Evolutionary conservation across 1,140 invertebrate species (phyloP), one percentile per base, ranked within the genome.

Genomic region (Vollenhovia emeryi): DNA sequence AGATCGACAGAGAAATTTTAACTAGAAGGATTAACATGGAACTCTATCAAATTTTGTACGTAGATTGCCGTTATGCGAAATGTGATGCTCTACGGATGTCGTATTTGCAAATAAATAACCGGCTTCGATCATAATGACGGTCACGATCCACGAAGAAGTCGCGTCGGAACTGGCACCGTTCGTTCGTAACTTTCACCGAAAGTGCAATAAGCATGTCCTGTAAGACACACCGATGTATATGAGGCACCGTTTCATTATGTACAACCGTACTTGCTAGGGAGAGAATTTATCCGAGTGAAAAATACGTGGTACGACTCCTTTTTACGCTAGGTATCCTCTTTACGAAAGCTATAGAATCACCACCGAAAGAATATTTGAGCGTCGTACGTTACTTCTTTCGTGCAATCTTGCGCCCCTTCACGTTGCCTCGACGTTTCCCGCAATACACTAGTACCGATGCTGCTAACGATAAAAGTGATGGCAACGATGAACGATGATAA

Each of bases 251-350:
- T 68, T 76, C 43, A 50, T 79, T 79, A 79, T 79, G 33, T 79
- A 79, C 76, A 76, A 62, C 18, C 7, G 27, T 76, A 62, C 24
- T 60, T 75, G 55, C 73, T 75, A 43, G 1, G 7, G 18, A 9
- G 36, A 76, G 55, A 15, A 43, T 43, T 36, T 43, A 21, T 86
- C 36, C n/a, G 1, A 33, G 76, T 36, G 4, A 88, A 88, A 87
- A 88, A 88, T 88, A 89, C 52, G 40, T 78, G 52, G 21, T 27
- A 86, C n/a, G 55, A 87, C 48, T 40, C 40, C 36, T 87, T 87
- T 45, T 50, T 9, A 45, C 6, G 18, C 24, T 82, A 82, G 2
- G 1, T 45, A 59, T 40, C 0, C 13, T 57, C 59, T 82, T 82
- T 73, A 82, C 5, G 48, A 82, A 82, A 59, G 66, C 24, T 82